Conservation (phyloP, 2,888 invertebrate species). For the Parnassius orleans region DNA sequence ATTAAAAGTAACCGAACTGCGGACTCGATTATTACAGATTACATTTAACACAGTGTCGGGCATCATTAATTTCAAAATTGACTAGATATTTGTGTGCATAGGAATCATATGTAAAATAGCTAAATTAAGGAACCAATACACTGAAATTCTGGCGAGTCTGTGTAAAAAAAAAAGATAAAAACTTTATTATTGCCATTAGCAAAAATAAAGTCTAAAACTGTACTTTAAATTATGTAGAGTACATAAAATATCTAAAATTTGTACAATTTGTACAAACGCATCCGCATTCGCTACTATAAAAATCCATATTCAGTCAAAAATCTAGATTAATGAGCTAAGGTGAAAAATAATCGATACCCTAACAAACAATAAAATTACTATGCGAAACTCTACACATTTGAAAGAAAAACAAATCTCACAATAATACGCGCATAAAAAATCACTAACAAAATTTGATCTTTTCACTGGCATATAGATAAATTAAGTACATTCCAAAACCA, state of each 20-base stretch:
- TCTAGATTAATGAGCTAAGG: conserved; percentile 49
- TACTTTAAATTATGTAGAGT: conserved; percentile 74
- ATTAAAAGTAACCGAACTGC: conserved; percentile 59
- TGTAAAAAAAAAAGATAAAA: conserved; percentile 58
- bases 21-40: conserved; percentile 56
- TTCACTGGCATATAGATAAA: conserved; percentile 42
- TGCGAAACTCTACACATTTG: conserved; percentile 29
- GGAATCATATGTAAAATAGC: conserved; percentile 75
- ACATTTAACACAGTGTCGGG: conserved; percentile 61
- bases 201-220: conserved; percentile 67
- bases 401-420: conserved; percentile 25
- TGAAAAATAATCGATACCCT: conserved; percentile 36
- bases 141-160: conserved; percentile 71
- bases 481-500: conserved; percentile 42
- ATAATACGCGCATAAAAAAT: conserved; percentile 38
- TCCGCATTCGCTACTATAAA: conserved; percentile 56
- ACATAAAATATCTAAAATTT: conserved; percentile 68
- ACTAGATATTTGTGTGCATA: conserved; percentile 80
- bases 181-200: conserved; percentile 71
- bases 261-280: conserved; percentile 75
- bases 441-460: conserved; percentile 54
- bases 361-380: conserved; percentile 41
- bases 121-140: conserved; percentile 78
- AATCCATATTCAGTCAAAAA: conserved; percentile 62
- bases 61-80: conserved; percentile 79